Conservation (phyloP, 2,113 vertebrate genomes). For the Eublepharis macularius region DNA sequence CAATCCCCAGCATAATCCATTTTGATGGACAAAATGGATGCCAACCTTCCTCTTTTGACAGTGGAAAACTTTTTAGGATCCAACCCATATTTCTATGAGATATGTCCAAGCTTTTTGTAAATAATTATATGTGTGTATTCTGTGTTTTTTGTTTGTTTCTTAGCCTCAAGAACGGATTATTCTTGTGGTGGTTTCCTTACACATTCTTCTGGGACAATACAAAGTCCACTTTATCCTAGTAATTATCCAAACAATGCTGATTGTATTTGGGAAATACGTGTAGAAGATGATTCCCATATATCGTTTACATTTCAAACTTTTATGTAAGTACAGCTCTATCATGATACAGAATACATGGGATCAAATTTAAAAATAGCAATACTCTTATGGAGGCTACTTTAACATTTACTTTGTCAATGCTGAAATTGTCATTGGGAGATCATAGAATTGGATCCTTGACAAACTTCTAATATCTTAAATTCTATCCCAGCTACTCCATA, state of each 20-base stretch:
- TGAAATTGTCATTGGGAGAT: background rate
- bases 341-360: background rate
- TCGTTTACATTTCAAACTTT: constrained; percentile 55
- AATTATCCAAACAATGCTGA: constrained; percentile 66
- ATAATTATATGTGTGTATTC: fast-evolving
- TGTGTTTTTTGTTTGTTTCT: background rate
- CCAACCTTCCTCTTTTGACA: too few species aligned
- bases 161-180: constrained; percentile 31
- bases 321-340: constrained; percentile 62
- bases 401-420: background rate
- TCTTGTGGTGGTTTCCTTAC: constrained; percentile 68
- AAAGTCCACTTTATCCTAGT: constrained; percentile 66
- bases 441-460: too few species aligned
- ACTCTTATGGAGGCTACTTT: background rate
- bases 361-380: background rate
- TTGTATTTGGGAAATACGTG: constrained; percentile 74
- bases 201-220: constrained; percentile 51
- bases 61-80: too few species aligned
- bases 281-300: constrained; percentile 48
- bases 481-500: background rate
- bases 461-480: too few species aligned
- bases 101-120: background rate
- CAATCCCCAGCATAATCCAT: too few species aligned
- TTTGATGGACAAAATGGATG: too few species aligned
- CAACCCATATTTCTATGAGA: background rate